These are phyloP conservation scores for Ptyas mucosa DNA, from an alignment of 2,113 vertebrate genomes.

Conservation along the genomic window DNA sequence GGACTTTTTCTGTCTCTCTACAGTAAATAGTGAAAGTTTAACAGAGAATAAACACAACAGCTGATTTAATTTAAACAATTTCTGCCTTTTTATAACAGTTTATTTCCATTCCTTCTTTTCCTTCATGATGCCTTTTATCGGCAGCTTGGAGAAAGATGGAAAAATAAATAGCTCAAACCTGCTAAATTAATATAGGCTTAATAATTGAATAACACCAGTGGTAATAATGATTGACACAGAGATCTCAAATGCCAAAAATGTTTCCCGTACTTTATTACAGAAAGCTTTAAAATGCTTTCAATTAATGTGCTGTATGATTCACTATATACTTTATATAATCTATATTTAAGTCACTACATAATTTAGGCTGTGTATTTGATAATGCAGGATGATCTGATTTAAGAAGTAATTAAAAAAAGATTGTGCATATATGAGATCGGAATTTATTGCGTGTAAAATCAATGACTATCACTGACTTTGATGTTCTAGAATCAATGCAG, in stretches of 20 bases:
- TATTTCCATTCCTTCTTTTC: background rate
- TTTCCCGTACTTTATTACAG: background rate
- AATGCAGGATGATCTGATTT: background rate
- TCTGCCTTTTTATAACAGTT: background rate
- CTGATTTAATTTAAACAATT: background rate
- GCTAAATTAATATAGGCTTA: background rate
- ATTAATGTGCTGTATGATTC: background rate
- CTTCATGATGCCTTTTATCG: background rate
- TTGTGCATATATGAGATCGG: background rate
- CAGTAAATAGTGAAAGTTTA: background rate
- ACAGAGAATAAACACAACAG: background rate
- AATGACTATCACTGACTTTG: background rate
- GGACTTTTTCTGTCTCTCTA: background rate
- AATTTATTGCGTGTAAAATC: background rate
- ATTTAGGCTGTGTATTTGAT: background rate
- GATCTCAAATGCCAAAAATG: background rate
- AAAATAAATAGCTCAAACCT: background rate
- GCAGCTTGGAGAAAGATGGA: background rate
- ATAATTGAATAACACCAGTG: background rate
- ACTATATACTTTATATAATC: background rate
- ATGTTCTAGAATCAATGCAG: background rate
- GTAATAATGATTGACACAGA: background rate
- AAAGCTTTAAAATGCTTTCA: background rate
- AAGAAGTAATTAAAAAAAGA: background rate
- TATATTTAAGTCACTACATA: background rate